A percentile compares a stretch with the other conserved stretches of the same genome.
These are phyloP conservation scores for Dromius quadrimaculatus DNA, from an alignment of 2,888 invertebrate genomes.

Conservation along the genomic window DNA sequence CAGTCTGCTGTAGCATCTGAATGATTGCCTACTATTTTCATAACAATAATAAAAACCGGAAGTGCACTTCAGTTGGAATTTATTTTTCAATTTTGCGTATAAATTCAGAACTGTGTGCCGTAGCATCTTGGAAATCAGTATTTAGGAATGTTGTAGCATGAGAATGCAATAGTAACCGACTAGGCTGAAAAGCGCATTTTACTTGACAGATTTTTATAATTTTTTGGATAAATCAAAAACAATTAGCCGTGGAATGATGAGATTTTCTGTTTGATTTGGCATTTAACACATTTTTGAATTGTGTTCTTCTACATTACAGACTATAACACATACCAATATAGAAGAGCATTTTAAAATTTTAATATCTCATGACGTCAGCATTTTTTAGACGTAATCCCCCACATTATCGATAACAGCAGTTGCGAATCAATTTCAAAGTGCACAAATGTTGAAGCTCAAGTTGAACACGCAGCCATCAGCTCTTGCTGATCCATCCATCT, in stretches of 20 bases:
- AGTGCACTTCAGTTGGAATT: too few relatives aligned
- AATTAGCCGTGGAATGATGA: neutral
- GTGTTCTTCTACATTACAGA: neutral
- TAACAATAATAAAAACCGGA: too few relatives aligned
- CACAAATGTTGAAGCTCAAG: conserved; percentile 52
- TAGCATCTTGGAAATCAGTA: too few relatives aligned
- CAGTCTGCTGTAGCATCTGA: too few relatives aligned
- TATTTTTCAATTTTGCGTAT: too few relatives aligned
- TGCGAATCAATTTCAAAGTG: conserved; percentile 22
- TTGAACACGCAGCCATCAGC: conserved; percentile 61
- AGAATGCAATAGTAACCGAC: too few relatives aligned
- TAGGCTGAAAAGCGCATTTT: neutral
- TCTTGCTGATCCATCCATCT: conserved; percentile 64
- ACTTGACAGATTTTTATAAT: neutral
- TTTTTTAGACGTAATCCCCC: neutral
- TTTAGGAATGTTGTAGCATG: too few relatives aligned
- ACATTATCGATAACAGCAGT: conserved; percentile 7
- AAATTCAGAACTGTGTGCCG: too few relatives aligned
- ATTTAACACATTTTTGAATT: neutral
- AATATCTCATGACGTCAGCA: neutral
- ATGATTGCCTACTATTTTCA: too few relatives aligned
- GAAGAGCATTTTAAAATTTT: neutral
- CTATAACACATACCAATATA: neutral
- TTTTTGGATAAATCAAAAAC: too few relatives aligned
- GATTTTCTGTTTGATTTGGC: neutral